These are phyloP conservation scores for Characodon lateralis DNA, from an alignment of 2,797 vertebrate species.

Conservation along the genomic window DNA sequence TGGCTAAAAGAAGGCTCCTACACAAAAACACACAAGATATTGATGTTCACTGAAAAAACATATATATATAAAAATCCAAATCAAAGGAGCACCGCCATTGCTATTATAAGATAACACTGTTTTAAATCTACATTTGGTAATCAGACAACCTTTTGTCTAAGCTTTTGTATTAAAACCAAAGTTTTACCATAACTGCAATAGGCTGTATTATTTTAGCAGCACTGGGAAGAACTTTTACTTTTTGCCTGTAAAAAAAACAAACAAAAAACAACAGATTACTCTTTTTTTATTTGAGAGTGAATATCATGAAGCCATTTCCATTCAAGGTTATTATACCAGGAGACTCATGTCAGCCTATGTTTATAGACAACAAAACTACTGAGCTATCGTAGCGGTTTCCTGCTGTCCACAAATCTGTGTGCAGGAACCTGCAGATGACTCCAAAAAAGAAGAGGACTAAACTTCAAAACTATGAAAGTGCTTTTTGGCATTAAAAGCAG, in stretches of 20 bases:
- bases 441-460: constrained; percentile 28
- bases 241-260: background rate
- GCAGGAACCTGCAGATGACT: constrained; percentile 17
- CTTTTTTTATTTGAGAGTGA: background rate
- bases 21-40: background rate
- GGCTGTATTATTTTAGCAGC: background rate
- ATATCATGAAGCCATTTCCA: background rate
- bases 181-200: background rate
- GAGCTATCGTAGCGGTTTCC: background rate
- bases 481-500: constrained; percentile 66
- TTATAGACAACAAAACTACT: constrained; percentile 14
- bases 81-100: background rate
- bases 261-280: too few relatives aligned
- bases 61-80: too few relatives aligned
- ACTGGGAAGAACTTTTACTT: background rate
- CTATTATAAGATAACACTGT: background rate
- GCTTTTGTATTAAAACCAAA: background rate
- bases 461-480: constrained; percentile 62
- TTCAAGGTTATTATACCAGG: background rate
- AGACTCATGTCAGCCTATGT: background rate
- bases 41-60: background rate
- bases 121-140: background rate
- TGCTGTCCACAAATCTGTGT: constrained; percentile 20
- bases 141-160: too few relatives aligned
- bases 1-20: background rate